phyloP scores from a whole-genome alignment of 2,888 invertebrate species.

The Archips crataeganus region DNA sequence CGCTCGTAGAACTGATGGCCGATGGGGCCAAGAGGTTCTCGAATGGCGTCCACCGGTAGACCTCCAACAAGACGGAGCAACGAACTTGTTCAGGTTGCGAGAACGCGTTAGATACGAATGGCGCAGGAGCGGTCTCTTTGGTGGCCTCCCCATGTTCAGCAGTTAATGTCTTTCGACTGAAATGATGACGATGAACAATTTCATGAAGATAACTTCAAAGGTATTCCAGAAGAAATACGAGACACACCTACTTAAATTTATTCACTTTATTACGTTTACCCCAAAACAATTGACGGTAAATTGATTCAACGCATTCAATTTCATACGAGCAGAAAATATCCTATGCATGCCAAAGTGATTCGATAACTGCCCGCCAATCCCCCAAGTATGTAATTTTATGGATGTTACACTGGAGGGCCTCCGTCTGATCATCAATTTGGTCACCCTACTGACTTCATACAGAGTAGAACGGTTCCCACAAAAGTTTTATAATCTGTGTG shows the following conservation, averaged over 20 bases:
- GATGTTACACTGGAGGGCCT: conserved; percentile 61
- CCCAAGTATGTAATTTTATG: conserved; percentile 71
- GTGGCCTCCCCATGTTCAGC: no score
- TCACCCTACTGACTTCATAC: conserved; percentile 50
- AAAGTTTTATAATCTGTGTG: background rate
- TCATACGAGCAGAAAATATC: conserved; percentile 67
- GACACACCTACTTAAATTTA: conserved; percentile 12
- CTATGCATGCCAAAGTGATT: conserved; percentile 76
- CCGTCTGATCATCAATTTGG: conserved; percentile 56
- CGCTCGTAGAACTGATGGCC: no score
- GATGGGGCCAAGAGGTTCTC: no score
- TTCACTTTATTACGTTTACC: conserved; percentile 42
- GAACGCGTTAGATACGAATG: no score
- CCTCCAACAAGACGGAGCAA: no score
- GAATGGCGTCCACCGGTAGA: no score
- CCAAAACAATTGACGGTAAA: conserved; percentile 57
- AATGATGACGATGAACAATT: background rate
- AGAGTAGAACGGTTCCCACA: background rate
- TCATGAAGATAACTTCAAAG: background rate
- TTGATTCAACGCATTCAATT: conserved; percentile 56
- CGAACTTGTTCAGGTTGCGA: no score
- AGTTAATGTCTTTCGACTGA: no score
- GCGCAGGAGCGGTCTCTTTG: no score
- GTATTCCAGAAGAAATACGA: background rate
- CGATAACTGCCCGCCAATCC: conserved; percentile 68